Base-by-base conservation (phyloP, 2,888 invertebrate genomes). In the Bellardia pandia region DNA sequence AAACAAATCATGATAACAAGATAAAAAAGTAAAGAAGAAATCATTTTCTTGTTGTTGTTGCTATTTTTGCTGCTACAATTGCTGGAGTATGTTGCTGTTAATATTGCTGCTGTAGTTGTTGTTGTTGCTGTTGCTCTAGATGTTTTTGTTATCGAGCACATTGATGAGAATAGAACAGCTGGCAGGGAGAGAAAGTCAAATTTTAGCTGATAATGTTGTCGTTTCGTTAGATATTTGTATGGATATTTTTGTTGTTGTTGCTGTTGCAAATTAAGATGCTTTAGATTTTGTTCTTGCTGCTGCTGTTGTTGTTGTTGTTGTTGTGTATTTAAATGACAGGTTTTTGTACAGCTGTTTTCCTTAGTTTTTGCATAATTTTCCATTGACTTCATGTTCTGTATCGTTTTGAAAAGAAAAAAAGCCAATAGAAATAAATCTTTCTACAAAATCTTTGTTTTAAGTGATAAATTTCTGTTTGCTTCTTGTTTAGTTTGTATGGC, bases 1-100 rank as follows among this genome's bases (percentile, higher is more conserved):
- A 92, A 86, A 88, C 90, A 91, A 89, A 91, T 90, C 89, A 91
- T 90, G 91, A 91, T 90, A 91, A 91, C 89, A 89, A 89, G 86
- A 89, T 88, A 86, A 81, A 88, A 87, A 48, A 88, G 78, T 51
- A 88, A 58, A 16, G 58, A 66, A 69, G 82, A 72, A 71, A 79
- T 85, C 79, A 86, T 83, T 74, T 84, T n/a, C n/a, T n/a, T 86
- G 64, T 62, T 87, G 80, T 86, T 89, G 86, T 81, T 85, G 64
- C 60, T 86, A 58, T 71, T 82, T n/a, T 53, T 62, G 62, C 71
- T 74, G 71, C 71, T 82, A 53, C 68, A 79, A 48, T 62, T 72
- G 64, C 66, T 82, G 75, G 69, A 80, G 71, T 68, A 45, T 56
- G 76, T 68, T 74, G 85, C 37, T 37, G 1, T 86, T 58, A 64